Evolutionary conservation across 1,140 invertebrate genomes (phyloP).

Genomic region (Bemisia tabaci): DNA sequence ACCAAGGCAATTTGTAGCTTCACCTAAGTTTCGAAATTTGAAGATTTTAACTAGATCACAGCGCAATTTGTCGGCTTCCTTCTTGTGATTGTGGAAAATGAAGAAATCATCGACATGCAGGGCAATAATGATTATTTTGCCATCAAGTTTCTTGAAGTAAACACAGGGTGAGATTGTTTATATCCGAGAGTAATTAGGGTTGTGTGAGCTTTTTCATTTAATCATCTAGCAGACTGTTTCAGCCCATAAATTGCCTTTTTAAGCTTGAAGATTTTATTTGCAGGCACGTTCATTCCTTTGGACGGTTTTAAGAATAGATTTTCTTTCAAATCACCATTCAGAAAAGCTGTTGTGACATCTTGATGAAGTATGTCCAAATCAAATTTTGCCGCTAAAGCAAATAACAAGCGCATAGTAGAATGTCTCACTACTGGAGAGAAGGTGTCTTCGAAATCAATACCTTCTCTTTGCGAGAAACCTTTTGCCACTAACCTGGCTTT

Average conservation of each 20-base stretch:
- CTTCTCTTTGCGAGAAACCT: constrained; percentile 29
- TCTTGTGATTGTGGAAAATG: too few species aligned
- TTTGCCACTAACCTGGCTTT: constrained; percentile 34
- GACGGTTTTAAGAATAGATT: too few species aligned
- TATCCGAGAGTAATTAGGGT: not conserved
- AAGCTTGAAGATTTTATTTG: constrained; percentile 8
- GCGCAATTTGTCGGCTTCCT: too few species aligned
- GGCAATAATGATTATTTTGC: too few species aligned
- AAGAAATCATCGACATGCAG: too few species aligned
- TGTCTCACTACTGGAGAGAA: constrained; percentile 27
- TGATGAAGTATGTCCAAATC: constrained; percentile 25
- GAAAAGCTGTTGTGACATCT: constrained; percentile 28
- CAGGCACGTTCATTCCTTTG: constrained; percentile 21
- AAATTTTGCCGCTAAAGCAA: constrained; percentile 26
- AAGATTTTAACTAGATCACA: too few species aligned
- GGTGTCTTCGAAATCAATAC: constrained; percentile 28
- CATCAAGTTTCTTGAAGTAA: too few species aligned
- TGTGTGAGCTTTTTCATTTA: constrained; percentile 8
- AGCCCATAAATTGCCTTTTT: not conserved
- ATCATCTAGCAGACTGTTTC: constrained; percentile 1
- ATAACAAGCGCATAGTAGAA: constrained; percentile 27
- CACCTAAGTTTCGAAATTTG: too few species aligned
- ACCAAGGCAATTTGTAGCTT: too few species aligned
- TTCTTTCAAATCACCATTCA: constrained; percentile 26
- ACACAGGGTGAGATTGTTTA: too few species aligned